Percentiles rank a stretch among this genome's conserved stretches.
Evolutionary conservation across 2,888 invertebrate species (phyloP).

Genomic region (Acanthoscelides obtectus): DNA sequence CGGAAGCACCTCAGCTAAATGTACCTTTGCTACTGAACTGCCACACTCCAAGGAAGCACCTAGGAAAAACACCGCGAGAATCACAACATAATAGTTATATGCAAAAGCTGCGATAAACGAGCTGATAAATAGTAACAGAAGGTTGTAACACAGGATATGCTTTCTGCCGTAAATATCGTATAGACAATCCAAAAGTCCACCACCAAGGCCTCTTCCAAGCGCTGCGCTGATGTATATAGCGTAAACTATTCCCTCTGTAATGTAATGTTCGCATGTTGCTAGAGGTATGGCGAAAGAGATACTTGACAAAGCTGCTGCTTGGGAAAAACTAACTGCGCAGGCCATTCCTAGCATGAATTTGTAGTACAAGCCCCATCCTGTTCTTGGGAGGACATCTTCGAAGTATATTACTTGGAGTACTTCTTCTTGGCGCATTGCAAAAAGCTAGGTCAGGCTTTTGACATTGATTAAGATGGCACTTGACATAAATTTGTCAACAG

Average conservation of each 20-base stretch:
- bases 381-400: conserved; percentile 17
- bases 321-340: conserved; percentile 29
- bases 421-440: background rate
- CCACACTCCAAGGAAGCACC: conserved; percentile 35
- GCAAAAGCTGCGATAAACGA: conserved; percentile 43
- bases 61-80: conserved; percentile 42
- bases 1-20: conserved; percentile 46
- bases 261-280: conserved; percentile 32
- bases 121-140: conserved; percentile 42
- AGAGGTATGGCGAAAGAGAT: conserved; percentile 37
- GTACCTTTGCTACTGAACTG: conserved; percentile 39
- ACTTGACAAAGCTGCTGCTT: conserved; percentile 31
- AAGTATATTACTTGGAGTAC: conserved; percentile 6
- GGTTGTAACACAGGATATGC: conserved; percentile 37
- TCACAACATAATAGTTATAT: conserved; percentile 39
- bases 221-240: conserved; percentile 23
- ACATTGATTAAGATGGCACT: background rate
- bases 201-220: conserved; percentile 40
- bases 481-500: no score
- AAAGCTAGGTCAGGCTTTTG: background rate
- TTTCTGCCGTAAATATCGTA: conserved; percentile 46
- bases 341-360: conserved; percentile 37
- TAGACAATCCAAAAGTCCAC: conserved; percentile 38
- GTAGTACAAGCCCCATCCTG: conserved; percentile 42
- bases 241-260: conserved; percentile 20